Evolutionary conservation across 2,113 vertebrate genomes (phyloP), one percentile per base, ranked within the genome.

Genomic region (Odontesthes bonariensis): DNA sequence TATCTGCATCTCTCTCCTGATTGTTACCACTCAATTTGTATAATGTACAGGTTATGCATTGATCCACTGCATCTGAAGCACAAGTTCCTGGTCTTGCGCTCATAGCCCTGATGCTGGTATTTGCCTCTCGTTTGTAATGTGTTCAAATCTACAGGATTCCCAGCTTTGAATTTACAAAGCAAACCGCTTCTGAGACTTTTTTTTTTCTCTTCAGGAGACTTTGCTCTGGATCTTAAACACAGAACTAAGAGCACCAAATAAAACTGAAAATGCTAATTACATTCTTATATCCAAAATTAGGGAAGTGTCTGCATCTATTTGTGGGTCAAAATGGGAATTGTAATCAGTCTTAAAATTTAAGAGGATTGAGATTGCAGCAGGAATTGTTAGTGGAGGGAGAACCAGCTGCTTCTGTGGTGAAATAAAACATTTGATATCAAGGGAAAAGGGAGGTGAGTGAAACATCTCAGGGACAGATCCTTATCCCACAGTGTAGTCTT

Each of bases 401-500:
- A 42, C 63, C 5, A 23, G 47, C 57, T 61, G 69, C 52, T 44
- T 22, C 32, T 72, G 47, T 22, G 32, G 69, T 55, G 59, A 51
- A 47, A 77, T 51, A 60, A 54, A 82, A 58, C 54, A 40, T 44
- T n/a, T 27, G 17, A 32, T 19, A 46, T 16, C 31, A 60, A 27
- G 17, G 17, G 51, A 77, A 22, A 72, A 70, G 27, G 63, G 27
- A 59, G 65, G 62, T 52, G 58, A 71, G 33, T 10, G 13, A n/a
- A 73, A 27, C 57, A 31, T 78, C 78, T 85, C 66, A 47, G 14
- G 8, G 65, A 57, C 67, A 32, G 32, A 23, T 35, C 52, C 58
- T 62, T 17, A 2, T 44, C 33, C 4, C 16, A 73, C 57, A 57
- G 49, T 20, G 19, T n/a, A 14, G 54, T 69, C 51, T 14, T 73